Conservation (phyloP, 2,888 invertebrate species). For the Operophtera brumata region DNA sequence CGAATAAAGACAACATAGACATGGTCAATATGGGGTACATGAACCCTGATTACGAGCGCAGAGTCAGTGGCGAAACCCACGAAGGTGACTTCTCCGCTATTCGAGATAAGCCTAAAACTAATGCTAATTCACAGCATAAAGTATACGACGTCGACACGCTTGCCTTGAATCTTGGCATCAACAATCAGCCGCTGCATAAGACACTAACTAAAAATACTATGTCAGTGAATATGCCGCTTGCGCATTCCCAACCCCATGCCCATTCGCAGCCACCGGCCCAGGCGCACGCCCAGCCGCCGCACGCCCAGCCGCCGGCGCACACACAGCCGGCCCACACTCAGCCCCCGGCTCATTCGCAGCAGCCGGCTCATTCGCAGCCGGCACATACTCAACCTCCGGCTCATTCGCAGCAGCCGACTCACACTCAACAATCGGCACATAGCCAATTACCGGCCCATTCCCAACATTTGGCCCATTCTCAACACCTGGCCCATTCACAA, state of each 20-base stretch:
- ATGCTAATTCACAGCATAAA: slow-evolving; percentile 53
- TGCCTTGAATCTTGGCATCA: slow-evolving; percentile 70
- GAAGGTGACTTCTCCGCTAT: slow-evolving; percentile 45
- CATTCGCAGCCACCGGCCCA: slow-evolving; percentile 3
- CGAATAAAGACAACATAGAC: slow-evolving; percentile 66
- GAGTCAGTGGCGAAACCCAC: slow-evolving; percentile 49
- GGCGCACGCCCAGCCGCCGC: slow-evolving; percentile 10
- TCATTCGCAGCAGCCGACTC: not conserved
- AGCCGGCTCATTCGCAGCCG: slow-evolving; percentile 9
- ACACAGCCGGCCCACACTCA: slow-evolving; percentile 4
- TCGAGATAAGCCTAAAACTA: slow-evolving; percentile 51
- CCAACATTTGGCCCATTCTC: slow-evolving; percentile 5
- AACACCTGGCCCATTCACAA: slow-evolving; percentile 4
- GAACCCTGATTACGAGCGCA: slow-evolving; percentile 61
- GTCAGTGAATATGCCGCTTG: slow-evolving; percentile 43
- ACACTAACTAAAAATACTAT: slow-evolving; percentile 46
- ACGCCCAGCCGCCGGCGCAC: slow-evolving; percentile 5
- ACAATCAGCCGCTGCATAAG: slow-evolving; percentile 60
- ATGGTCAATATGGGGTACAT: slow-evolving; percentile 78
- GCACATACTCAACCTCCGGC: slow-evolving; percentile 12
- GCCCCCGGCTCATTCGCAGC: slow-evolving; percentile 3
- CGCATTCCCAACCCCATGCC: slow-evolving; percentile 35
- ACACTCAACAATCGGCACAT: slow-evolving; percentile 4
- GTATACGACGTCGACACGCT: slow-evolving; percentile 68
- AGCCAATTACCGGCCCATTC: not conserved